Evolutionary conservation across 2,888 invertebrate genomes (phyloP).

Genomic region (Polyploca ridens): DNA sequence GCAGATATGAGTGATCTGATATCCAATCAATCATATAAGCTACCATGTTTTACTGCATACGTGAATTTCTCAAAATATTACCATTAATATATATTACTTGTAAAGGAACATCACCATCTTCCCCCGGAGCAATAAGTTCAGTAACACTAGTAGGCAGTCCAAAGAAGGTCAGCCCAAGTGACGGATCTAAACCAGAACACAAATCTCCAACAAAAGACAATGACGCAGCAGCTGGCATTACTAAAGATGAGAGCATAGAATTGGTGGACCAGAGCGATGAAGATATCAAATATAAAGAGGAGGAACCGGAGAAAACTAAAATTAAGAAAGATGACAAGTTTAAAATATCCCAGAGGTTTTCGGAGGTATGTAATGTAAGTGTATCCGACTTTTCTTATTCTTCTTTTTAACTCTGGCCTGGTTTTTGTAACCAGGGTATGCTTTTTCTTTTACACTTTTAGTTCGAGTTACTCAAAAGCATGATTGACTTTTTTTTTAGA

Average conservation of each 20-base stretch:
- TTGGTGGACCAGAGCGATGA: constrained; percentile 77
- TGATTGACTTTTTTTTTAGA: too few species aligned
- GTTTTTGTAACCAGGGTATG: not conserved
- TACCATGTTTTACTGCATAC: too few species aligned
- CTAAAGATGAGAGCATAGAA: constrained; percentile 77
- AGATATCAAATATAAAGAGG: constrained; percentile 75
- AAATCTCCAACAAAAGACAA: constrained; percentile 67
- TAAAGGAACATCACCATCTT: constrained; percentile 84
- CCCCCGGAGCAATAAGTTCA: constrained; percentile 90
- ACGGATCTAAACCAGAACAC: constrained; percentile 43
- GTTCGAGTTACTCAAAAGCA: too few species aligned
- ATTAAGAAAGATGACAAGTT: constrained; percentile 73
- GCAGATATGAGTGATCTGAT: too few species aligned
- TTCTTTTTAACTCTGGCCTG: not conserved
- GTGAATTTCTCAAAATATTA: not conserved
- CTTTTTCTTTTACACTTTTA: not conserved
- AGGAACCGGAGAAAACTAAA: constrained; percentile 71
- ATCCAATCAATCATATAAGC: too few species aligned
- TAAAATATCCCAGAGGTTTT: constrained; percentile 76
- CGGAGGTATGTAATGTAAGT: constrained; percentile 61
- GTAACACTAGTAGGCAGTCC: constrained; percentile 88
- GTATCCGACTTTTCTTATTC: constrained; percentile 6
- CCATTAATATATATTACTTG: not conserved
- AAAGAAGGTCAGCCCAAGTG: constrained; percentile 68
- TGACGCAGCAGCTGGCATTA: constrained; percentile 60